A percentile compares a stretch with the other conserved stretches of the same genome.
phyloP scores from a whole-genome alignment of 37 sponge, comb jelly and placozoan genomes.

The Cliona cf. orientalis region DNA sequence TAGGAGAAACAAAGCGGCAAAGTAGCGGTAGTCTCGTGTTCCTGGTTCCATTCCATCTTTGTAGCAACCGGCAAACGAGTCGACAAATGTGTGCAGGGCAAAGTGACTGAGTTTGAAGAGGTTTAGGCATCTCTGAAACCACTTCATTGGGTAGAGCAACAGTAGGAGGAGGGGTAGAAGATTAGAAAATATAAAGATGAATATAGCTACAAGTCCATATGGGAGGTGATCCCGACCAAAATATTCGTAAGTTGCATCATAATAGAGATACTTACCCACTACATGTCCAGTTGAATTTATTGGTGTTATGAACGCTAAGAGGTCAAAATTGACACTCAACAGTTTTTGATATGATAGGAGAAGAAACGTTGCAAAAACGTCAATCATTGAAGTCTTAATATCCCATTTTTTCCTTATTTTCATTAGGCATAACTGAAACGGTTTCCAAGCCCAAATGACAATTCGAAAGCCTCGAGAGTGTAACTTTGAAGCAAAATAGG shows the following conservation, averaged over 20 bases:
- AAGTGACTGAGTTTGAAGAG: background rate
- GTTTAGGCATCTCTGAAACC: background rate
- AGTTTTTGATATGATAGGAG: constrained; percentile 21
- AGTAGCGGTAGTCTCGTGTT: constrained; percentile 12
- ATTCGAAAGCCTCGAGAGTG: background rate
- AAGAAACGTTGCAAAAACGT: constrained; percentile 29
- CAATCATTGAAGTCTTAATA: constrained; percentile 14
- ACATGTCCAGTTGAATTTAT: background rate
- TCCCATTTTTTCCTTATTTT: constrained; percentile 13
- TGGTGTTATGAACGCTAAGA: background rate
- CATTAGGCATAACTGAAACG: background rate
- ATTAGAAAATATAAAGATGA: background rate
- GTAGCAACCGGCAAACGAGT: background rate
- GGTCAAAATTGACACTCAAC: background rate
- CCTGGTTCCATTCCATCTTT: constrained; percentile 2
- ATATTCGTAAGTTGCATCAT: background rate
- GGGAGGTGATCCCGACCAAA: constrained; percentile 13
- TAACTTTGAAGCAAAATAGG: background rate
- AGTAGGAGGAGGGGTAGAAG: background rate
- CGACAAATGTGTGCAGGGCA: background rate
- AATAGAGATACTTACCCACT: background rate
- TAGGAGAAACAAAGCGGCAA: constrained; percentile 4
- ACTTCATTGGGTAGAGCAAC: background rate
- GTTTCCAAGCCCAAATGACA: background rate
- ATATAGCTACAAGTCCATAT: background rate